These are phyloP conservation scores for Himantopus leucocephalus DNA, from an alignment of 2,113 vertebrate genomes.

Conservation along the genomic window DNA sequence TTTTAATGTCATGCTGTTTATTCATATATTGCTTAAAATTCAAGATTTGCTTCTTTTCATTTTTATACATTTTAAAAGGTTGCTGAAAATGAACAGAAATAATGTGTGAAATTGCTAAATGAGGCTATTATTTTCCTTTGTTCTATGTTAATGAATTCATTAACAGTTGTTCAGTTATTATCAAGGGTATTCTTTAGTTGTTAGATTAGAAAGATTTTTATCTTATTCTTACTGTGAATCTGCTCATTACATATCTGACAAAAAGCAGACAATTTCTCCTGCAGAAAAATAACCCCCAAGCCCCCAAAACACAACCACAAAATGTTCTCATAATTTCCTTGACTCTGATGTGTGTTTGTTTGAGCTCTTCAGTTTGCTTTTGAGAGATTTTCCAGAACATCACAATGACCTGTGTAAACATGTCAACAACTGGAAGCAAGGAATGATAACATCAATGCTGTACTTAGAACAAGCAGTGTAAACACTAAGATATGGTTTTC, in stretches of 20 bases:
- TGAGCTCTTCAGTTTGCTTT: not conserved
- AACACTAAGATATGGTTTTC: not conserved
- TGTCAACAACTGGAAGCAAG: not conserved
- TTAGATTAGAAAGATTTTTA: conserved; percentile 41
- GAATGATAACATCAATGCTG: not conserved
- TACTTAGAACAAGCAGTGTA: not conserved
- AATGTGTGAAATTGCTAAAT: conserved; percentile 33
- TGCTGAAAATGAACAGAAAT: not conserved
- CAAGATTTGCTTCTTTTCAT: not conserved
- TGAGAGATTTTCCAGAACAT: not conserved
- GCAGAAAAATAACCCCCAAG: not conserved
- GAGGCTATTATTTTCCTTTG: conserved; percentile 29
- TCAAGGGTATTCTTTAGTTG: conserved; percentile 7
- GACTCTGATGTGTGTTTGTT: not conserved
- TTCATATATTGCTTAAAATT: not conserved
- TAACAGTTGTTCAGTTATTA: conserved; percentile 27
- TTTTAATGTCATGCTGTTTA: not conserved
- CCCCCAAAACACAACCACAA: not conserved
- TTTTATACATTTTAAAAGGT: not conserved
- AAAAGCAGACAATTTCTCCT: not conserved
- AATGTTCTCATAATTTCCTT: not conserved
- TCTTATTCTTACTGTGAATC: not conserved
- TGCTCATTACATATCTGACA: not conserved
- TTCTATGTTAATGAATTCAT: conserved; percentile 47
- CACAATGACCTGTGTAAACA: not conserved